Evolutionary conservation across 2,797 vertebrate genomes (phyloP).

Genomic region (Macropus fuliginosus): DNA sequence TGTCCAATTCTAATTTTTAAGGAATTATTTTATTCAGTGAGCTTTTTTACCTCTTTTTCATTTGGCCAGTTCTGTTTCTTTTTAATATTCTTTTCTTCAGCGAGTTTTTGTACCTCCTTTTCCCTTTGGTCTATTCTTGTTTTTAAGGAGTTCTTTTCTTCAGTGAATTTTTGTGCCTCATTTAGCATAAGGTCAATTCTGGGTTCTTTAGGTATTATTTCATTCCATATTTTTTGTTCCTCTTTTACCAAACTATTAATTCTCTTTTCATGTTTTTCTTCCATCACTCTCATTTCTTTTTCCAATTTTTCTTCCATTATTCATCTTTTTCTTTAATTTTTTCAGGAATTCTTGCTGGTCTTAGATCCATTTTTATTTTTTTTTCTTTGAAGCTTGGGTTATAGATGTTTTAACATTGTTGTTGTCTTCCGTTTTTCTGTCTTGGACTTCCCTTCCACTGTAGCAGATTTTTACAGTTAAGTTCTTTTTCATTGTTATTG

Average conservation of each 20-base stretch:
- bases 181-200: no score
- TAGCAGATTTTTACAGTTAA: not conserved
- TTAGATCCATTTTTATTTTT: no score
- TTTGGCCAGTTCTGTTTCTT: not conserved
- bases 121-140: no score
- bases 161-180: no score
- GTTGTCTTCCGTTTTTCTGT: not conserved
- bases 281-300: no score
- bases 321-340: no score
- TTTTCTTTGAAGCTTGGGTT: not conserved
- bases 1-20: not conserved
- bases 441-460: not conserved
- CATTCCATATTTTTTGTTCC: not conserved
- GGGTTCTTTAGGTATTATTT: no score
- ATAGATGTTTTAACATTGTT: not conserved
- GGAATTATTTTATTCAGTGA: not conserved
- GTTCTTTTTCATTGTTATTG: not conserved
- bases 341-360: no score
- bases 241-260: not conserved
- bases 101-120: no score
- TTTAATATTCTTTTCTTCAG: no score
- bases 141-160: no score
- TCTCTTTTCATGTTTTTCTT: not conserved
- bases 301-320: no score
- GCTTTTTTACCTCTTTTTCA: not conserved